These are phyloP conservation scores for Psittacus erithacus DNA, from an alignment of 2,113 vertebrate species.

Conservation along the genomic window DNA sequence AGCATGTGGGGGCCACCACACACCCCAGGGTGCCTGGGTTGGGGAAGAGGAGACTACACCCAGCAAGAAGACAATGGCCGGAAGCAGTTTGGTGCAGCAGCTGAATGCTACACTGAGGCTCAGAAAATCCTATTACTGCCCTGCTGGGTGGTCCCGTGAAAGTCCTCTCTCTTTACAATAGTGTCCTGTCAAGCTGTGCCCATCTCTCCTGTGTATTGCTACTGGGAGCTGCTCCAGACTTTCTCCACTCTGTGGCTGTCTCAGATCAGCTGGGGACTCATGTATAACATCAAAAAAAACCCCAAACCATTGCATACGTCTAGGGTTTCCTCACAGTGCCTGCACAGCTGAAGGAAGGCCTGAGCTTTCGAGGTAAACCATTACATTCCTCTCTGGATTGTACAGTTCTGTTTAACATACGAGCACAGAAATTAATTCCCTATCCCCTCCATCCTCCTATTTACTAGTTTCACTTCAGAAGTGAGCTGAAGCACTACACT, in stretches of 20 bases:
- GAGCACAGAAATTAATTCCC: background rate
- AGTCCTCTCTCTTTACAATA: background rate
- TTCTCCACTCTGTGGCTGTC: background rate
- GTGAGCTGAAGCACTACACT: background rate
- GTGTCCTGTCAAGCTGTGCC: background rate
- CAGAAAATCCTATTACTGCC: background rate
- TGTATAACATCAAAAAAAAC: rapidly evolving
- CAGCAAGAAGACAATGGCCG: background rate
- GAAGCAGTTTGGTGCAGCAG: background rate
- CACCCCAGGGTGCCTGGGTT: background rate
- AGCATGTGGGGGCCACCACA: background rate
- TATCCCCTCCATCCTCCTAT: background rate
- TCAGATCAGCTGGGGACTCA: background rate
- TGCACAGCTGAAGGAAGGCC: background rate
- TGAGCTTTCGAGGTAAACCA: background rate
- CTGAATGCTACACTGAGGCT: background rate
- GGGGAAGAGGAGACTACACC: background rate
- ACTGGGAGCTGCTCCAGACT: background rate
- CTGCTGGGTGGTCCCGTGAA: background rate
- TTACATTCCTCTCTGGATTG: background rate
- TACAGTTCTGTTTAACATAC: background rate
- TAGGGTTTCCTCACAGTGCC: background rate
- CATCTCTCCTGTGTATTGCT: background rate
- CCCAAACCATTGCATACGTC: background rate
- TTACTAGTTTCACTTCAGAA: background rate